Percentiles rank a stretch among this genome's conserved stretches.
These are phyloP conservation scores for Pteria penguin DNA, from an alignment of 2,888 invertebrate genomes.

Conservation along the genomic window DNA sequence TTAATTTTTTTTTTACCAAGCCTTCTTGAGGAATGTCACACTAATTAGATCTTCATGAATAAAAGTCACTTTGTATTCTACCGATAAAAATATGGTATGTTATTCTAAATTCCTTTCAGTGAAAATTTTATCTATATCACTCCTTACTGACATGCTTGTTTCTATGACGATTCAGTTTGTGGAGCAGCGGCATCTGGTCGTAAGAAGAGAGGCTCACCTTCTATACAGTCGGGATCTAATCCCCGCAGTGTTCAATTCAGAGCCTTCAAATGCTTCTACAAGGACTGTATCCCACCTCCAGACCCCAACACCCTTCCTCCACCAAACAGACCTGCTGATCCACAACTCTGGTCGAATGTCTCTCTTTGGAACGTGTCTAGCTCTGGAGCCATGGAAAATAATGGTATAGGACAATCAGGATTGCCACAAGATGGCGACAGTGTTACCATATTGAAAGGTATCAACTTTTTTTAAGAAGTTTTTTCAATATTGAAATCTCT, in stretches of 20 bases:
- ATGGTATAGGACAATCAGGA: conserved; percentile 50
- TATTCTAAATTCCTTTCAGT: too few relatives aligned
- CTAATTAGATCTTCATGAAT: too few relatives aligned
- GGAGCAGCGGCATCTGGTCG: conserved; percentile 8
- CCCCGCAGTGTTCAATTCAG: conserved; percentile 20
- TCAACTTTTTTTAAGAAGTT: too few relatives aligned
- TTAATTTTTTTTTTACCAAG: too few relatives aligned
- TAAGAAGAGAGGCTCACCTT: conserved; percentile 27
- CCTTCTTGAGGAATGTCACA: too few relatives aligned
- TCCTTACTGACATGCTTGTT: too few relatives aligned
- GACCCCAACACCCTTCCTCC: conserved; percentile 60
- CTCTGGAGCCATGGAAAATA: conserved; percentile 52
- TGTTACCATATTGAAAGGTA: conserved; percentile 58
- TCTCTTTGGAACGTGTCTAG: conserved; percentile 51
- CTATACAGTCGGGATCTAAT: background rate
- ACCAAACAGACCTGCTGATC: conserved; percentile 40
- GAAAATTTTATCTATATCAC: too few relatives aligned
- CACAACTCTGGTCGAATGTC: conserved; percentile 54
- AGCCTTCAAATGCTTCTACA: conserved; percentile 64
- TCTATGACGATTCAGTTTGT: background rate
- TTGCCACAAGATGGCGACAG: conserved; percentile 58
- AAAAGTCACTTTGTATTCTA: too few relatives aligned
- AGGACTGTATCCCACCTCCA: conserved; percentile 70
- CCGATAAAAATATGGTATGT: too few relatives aligned
- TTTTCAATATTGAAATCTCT: too few relatives aligned